Conservation (phyloP, 2,113 vertebrate genomes). For the Pituophis catenifer region DNA sequence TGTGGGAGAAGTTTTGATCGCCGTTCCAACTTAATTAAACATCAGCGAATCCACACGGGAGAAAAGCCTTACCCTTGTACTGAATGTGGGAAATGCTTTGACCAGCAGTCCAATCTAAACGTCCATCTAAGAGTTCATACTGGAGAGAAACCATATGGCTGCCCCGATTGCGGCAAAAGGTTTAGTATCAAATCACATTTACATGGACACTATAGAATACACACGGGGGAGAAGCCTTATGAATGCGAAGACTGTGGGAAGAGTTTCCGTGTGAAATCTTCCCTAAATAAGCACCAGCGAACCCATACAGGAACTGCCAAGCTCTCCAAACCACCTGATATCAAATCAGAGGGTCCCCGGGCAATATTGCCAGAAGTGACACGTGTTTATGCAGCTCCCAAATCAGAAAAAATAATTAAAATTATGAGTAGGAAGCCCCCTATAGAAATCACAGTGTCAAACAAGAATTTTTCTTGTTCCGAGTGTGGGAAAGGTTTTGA, state of each 20-base stretch:
- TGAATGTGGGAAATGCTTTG: conserved; percentile 63
- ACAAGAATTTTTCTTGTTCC: conserved; percentile 53
- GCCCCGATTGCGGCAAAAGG: conserved; percentile 64
- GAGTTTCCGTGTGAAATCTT: conserved; percentile 44
- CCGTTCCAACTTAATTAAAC: conserved; percentile 75
- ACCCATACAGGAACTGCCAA: conserved; percentile 46
- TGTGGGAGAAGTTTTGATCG: conserved; percentile 74
- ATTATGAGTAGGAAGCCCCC: neutral
- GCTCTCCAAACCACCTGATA: neutral
- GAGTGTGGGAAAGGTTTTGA: conserved; percentile 76
- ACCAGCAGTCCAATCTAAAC: conserved; percentile 60
- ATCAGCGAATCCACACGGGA: conserved; percentile 79
- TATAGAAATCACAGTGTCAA: conserved; percentile 1
- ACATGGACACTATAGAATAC: conserved; percentile 61
- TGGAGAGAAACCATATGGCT: conserved; percentile 62
- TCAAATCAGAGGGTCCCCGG: neutral
- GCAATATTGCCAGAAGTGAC: neutral
- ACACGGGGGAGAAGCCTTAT: conserved; percentile 67
- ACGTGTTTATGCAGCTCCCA: neutral
- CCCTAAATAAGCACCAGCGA: conserved; percentile 62
- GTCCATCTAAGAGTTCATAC: conserved; percentile 63
- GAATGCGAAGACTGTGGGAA: neutral
- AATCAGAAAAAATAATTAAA: neutral
- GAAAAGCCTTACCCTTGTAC: conserved; percentile 61
- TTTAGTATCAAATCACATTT: conserved; percentile 64